Conservation (phyloP, 2,113 vertebrate genomes). For the Phodopus roborovskii region DNA sequence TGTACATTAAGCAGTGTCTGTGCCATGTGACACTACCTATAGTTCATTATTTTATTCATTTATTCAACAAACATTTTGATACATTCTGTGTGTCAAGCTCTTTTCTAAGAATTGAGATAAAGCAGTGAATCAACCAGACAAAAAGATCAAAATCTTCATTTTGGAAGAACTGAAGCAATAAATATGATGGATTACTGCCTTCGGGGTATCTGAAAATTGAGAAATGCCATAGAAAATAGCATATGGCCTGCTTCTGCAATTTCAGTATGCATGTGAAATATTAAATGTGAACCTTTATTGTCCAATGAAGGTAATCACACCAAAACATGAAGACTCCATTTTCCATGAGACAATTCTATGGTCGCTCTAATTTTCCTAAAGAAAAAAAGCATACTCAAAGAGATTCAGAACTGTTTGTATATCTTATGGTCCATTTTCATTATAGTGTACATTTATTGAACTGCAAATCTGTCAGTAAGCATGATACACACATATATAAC, state of each 20-base stretch:
- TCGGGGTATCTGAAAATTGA: constrained; percentile 20
- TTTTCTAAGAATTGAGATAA: constrained; percentile 39
- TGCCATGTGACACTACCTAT: background rate
- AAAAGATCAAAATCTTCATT: constrained; percentile 28
- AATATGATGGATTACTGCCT: background rate
- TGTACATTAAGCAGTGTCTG: background rate
- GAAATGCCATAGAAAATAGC: background rate
- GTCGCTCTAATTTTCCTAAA: constrained; percentile 82
- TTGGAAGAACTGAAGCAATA: constrained; percentile 42
- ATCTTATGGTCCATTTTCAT: constrained; percentile 76
- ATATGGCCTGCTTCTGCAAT: background rate
- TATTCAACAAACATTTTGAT: background rate
- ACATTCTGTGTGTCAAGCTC: background rate
- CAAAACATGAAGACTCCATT: constrained; percentile 80
- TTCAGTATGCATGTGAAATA: constrained; percentile 59
- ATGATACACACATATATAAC: background rate
- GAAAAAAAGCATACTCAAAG: constrained; percentile 69
- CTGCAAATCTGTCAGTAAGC: constrained; percentile 50
- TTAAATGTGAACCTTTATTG: constrained; percentile 84
- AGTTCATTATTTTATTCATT: constrained; percentile 22
- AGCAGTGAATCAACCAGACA: background rate
- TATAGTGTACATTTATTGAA: constrained; percentile 62
- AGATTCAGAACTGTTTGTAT: constrained; percentile 67
- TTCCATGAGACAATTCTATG: constrained; percentile 84
- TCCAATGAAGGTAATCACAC: constrained; percentile 83